A percentile compares a stretch with the other conserved stretches of the same genome.
These are phyloP conservation scores for Pseudorhiza aurosa DNA, from an alignment of 30 jellyfish, hydroid and myxozoan species.

Conservation along the genomic window DNA sequence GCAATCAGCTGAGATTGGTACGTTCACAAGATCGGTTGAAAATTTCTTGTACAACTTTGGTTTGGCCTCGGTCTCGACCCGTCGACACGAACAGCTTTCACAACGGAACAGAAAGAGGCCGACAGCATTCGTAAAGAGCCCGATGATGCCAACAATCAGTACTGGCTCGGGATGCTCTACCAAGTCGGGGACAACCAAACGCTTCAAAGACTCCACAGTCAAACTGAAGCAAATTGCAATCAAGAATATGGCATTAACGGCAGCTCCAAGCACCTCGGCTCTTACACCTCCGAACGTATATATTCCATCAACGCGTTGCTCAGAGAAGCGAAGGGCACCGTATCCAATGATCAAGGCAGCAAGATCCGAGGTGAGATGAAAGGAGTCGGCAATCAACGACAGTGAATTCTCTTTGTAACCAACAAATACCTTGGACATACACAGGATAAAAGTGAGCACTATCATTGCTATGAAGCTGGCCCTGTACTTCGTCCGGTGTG, in stretches of 20 bases:
- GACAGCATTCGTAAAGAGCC: constrained; percentile 55
- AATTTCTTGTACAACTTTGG: background rate
- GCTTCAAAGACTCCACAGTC: constrained; percentile 69
- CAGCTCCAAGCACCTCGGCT: constrained; percentile 94
- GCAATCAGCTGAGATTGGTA: background rate
- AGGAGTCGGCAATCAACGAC: constrained; percentile 89
- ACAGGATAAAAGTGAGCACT: constrained; percentile 54
- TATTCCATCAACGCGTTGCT: constrained; percentile 37
- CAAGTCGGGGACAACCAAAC: constrained; percentile 67
- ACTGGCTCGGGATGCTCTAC: constrained; percentile 77
- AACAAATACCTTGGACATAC: constrained; percentile 64
- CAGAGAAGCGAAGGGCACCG: constrained; percentile 67
- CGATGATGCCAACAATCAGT: constrained; percentile 70
- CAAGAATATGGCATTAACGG: constrained; percentile 79
- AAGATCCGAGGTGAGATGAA: constrained; percentile 80
- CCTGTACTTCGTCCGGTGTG: constrained; percentile 52
- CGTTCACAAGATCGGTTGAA: constrained; percentile 1
- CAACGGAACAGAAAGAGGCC: constrained; percentile 86
- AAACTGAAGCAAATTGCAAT: constrained; percentile 87
- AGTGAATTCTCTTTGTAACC: constrained; percentile 81
- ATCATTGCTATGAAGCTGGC: constrained; percentile 78
- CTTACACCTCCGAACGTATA: constrained; percentile 85
- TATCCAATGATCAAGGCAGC: constrained; percentile 85
- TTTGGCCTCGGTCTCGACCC: background rate
- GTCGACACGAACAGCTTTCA: background rate